A percentile compares a stretch with the other conserved stretches of the same genome.
phyloP scores from a whole-genome alignment of 2,113 vertebrate genomes.

The Chascanopsetta lugubris region DNA sequence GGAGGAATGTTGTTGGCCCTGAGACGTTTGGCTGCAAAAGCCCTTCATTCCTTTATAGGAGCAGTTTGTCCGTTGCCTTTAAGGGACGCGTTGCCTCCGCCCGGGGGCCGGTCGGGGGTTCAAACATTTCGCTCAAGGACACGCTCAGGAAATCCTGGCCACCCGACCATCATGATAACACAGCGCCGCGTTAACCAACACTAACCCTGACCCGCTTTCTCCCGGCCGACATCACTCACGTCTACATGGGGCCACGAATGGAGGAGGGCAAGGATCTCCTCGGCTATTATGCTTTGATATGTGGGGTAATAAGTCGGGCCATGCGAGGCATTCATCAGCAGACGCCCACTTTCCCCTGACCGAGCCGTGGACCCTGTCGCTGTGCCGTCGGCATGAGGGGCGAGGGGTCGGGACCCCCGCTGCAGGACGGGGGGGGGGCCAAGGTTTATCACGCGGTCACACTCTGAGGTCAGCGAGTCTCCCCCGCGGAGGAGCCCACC shows the following conservation, averaged over 20 bases:
- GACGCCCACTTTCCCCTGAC: conserved; percentile 39
- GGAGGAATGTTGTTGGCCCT: neutral
- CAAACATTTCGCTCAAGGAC: neutral
- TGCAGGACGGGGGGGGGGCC: conserved; percentile 44
- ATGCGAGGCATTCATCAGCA: conserved; percentile 25
- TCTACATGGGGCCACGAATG: conserved; percentile 21
- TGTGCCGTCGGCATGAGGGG: conserved; percentile 26
- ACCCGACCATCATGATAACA: conserved; percentile 15
- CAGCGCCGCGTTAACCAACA: neutral
- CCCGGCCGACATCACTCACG: conserved; percentile 43
- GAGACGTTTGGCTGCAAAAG: neutral
- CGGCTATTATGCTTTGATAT: conserved; percentile 41
- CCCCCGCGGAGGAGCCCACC: too few species aligned
- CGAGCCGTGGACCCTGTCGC: conserved; percentile 21
- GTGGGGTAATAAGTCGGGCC: conserved; percentile 39
- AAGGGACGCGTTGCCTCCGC: neutral
- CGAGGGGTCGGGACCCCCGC: conserved; percentile 17
- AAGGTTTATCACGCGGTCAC: conserved; percentile 63
- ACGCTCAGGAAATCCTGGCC: neutral
- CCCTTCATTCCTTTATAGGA: neutral
- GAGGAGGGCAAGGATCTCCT: conserved; percentile 42
- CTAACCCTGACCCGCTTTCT: conserved; percentile 41
- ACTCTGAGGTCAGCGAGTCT: too few species aligned
- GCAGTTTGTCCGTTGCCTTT: neutral
- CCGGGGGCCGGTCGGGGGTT: neutral